A percentile compares a stretch with the other conserved stretches of the same genome.
Evolutionary conservation across 2,888 invertebrate species (phyloP).

Genomic region (Amphipoea lucens): DNA sequence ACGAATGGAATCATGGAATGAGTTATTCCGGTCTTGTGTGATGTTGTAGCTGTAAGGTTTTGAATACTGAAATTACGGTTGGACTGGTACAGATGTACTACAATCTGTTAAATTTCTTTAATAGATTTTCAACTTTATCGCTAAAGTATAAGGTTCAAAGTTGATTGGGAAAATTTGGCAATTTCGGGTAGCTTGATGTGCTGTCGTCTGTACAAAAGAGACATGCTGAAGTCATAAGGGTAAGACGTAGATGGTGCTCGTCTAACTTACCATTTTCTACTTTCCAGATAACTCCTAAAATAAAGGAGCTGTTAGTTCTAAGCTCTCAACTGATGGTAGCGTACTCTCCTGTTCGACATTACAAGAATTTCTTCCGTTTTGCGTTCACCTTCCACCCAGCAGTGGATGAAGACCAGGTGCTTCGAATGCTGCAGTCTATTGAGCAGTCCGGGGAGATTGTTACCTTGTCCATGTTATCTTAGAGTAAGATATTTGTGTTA

Average conservation of each 20-base stretch:
- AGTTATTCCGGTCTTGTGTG: background rate
- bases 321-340: slow-evolving; percentile 93
- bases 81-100: background rate
- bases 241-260: background rate
- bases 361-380: slow-evolving; percentile 94
- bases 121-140: no score
- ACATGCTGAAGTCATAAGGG: background rate
- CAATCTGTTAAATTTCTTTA: no score
- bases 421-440: slow-evolving; percentile 92
- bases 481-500: slow-evolving; percentile 2
- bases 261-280: background rate
- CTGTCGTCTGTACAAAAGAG: background rate
- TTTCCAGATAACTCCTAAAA: slow-evolving; percentile 92
- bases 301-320: slow-evolving; percentile 92
- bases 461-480: slow-evolving; percentile 51
- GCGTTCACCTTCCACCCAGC: slow-evolving; percentile 93
- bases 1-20: background rate
- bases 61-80: background rate
- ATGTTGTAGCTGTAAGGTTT: background rate
- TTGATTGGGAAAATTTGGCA: no score
- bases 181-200: no score
- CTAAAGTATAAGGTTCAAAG: no score
- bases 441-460: slow-evolving; percentile 90
- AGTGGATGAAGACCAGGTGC: slow-evolving; percentile 90
- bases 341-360: slow-evolving; percentile 92